These are phyloP conservation scores for Apteryx owenii DNA, from an alignment of 2,113 vertebrate species.

Conservation along the genomic window DNA sequence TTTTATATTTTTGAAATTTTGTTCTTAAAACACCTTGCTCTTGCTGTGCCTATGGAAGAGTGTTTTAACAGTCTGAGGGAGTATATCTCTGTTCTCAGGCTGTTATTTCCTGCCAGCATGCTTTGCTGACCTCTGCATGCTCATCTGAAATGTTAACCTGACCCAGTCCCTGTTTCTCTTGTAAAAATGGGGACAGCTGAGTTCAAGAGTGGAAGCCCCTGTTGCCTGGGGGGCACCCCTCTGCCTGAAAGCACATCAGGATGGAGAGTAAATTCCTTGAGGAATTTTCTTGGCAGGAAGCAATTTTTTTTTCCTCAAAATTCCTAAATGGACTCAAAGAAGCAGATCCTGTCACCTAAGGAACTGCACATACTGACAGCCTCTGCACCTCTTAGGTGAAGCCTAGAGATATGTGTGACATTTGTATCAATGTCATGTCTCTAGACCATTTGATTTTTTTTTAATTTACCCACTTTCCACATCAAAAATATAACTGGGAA, in stretches of 20 bases:
- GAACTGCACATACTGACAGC: background rate
- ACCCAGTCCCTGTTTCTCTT: background rate
- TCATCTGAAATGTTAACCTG: background rate
- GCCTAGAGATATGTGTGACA: background rate
- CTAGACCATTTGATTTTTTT: background rate
- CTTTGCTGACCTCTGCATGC: conserved; percentile 15
- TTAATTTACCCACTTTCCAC: background rate
- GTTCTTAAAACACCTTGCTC: background rate
- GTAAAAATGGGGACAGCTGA: background rate
- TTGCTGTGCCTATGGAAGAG: background rate
- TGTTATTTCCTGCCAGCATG: background rate
- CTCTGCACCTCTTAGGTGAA: background rate
- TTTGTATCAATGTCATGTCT: background rate
- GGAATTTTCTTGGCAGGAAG: background rate
- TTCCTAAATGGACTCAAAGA: background rate
- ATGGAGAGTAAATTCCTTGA: background rate
- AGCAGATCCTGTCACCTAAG: background rate
- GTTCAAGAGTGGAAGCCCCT: background rate
- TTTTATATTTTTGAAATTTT: background rate
- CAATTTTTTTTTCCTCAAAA: background rate
- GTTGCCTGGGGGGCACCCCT: background rate
- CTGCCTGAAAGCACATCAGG: background rate
- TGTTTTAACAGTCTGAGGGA: conserved; percentile 38
- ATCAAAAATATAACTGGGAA: background rate
- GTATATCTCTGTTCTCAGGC: background rate